Base-by-base conservation (phyloP, 2,888 invertebrate genomes). In the Diabrotica balteata region DNA sequence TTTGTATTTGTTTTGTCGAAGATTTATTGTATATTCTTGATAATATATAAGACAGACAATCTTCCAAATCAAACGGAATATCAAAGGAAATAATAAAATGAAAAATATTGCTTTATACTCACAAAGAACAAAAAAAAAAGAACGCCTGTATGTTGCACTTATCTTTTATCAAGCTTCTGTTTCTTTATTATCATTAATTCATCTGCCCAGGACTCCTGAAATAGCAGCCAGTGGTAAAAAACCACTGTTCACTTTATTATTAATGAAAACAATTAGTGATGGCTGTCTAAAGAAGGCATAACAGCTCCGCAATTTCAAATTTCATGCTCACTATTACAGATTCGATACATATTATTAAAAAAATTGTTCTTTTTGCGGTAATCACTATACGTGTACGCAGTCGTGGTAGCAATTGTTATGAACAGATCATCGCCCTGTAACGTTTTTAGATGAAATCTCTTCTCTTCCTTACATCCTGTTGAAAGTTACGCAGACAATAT, bases 281-380 rank as follows among this genome's bases (percentile, higher is more conserved):
- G 77, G 73, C 68, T 73, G 75, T 74, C 76, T 75, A 67, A 71
- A 75, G 67, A 71, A 75, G 67, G 73, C 57, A 74, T 68, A 73
- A 70, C 73, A 77, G 79, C 76, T 69, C 77, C 78, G 83, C 80
- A 84, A 84, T 84, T 84, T 84, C 74, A 73, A 81, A 84, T 84
- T 84, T 84, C 83, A 84, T 81, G 83, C 81, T 73, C 68, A 76
- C 80, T 82, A 84, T 83, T 83, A 83, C 79, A 78, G 79, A 83
- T 83, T 84, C 81, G 83, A 81, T 81, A 79, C 81, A 80, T 81
- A 79, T 81, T 79, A 80, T 78, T 79, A 78, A 74, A 63, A 58
- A 59, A 65, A 69, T 62, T 63, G 55, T 66, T 69, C 57, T 65
- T 68, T 65, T 68, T 69, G 63, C 61, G 59, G 57, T 70, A 70